These are phyloP conservation scores for Conopomorpha cramerella DNA, from an alignment of 1,140 invertebrate species.

Conservation along the genomic window DNA sequence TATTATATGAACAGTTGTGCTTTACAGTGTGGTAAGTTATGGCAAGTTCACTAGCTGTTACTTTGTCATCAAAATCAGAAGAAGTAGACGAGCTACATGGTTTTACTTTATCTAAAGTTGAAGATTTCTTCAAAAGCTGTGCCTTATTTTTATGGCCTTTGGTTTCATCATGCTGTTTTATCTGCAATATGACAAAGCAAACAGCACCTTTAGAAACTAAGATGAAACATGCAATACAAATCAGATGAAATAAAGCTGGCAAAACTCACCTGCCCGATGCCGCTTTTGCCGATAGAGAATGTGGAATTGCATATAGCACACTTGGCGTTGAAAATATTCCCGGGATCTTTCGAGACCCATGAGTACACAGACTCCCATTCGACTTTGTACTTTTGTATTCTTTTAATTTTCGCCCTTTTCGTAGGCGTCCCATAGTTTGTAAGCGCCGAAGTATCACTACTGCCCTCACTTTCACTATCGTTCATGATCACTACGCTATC, in stretches of 20 bases:
- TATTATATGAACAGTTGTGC: background rate
- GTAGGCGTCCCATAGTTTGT: no score
- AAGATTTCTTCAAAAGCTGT: background rate
- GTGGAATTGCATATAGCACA: background rate
- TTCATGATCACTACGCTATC: no score
- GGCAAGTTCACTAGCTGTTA: slow-evolving; percentile 1
- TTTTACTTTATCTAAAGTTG: background rate
- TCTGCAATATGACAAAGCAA: background rate
- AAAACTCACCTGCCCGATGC: background rate
- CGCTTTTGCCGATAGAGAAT: background rate
- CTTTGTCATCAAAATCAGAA: slow-evolving; percentile 6
- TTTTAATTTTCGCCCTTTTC: no score
- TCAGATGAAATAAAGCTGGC: background rate
- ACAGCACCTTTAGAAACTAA: background rate
- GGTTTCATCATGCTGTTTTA: background rate
- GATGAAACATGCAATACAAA: background rate
- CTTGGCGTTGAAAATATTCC: background rate
- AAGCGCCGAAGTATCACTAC: no score
- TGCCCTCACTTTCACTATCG: no score
- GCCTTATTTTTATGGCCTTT: background rate
- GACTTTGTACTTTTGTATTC: background rate
- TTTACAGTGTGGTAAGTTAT: background rate
- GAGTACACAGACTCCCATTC: background rate
- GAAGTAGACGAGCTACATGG: slow-evolving; percentile 2
- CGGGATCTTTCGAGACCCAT: background rate